phyloP scores from a whole-genome alignment of 2,113 vertebrate species.

The Xiphias gladius region DNA sequence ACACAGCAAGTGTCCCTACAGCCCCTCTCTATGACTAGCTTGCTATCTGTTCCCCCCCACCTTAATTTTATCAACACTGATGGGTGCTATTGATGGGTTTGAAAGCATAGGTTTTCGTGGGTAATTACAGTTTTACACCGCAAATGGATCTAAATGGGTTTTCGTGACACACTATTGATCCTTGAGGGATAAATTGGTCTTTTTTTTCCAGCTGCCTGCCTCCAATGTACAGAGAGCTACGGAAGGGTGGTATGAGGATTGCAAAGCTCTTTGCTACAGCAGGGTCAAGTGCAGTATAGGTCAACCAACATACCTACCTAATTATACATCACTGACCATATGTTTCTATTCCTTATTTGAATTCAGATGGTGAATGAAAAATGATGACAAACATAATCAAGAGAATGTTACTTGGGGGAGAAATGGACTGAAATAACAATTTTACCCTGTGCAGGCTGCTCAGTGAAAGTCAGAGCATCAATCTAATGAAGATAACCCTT shows the following conservation, averaged over 20 bases:
- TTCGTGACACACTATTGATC: conserved; percentile 75
- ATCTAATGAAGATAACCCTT: conserved; percentile 18
- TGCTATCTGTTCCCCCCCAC: conserved; percentile 45
- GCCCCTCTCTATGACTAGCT: conserved; percentile 19
- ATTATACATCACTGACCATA: neutral
- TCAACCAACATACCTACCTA: neutral
- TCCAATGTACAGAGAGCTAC: conserved; percentile 33
- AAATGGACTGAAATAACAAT: conserved; percentile 25
- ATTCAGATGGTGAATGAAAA: conserved; percentile 23
- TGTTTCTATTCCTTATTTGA: neutral
- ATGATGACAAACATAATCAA: conserved; percentile 40
- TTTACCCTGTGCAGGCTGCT: conserved; percentile 25
- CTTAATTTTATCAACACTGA: conserved; percentile 64
- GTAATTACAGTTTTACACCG: conserved; percentile 78
- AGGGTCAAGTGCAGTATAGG: conserved; percentile 6
- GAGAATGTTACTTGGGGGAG: neutral
- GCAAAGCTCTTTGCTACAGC: neutral
- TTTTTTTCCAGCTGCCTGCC: conserved; percentile 51
- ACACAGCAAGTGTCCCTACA: conserved; percentile 30
- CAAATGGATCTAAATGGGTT: conserved; percentile 81
- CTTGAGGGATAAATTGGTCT: conserved; percentile 63
- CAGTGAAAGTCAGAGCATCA: conserved; percentile 1
- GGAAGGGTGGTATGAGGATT: conserved; percentile 23
- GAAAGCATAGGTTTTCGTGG: conserved; percentile 68
- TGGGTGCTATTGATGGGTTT: conserved; percentile 66